These are phyloP conservation scores for Andrena praecox DNA, from an alignment of 2,888 invertebrate species.

Conservation along the genomic window DNA sequence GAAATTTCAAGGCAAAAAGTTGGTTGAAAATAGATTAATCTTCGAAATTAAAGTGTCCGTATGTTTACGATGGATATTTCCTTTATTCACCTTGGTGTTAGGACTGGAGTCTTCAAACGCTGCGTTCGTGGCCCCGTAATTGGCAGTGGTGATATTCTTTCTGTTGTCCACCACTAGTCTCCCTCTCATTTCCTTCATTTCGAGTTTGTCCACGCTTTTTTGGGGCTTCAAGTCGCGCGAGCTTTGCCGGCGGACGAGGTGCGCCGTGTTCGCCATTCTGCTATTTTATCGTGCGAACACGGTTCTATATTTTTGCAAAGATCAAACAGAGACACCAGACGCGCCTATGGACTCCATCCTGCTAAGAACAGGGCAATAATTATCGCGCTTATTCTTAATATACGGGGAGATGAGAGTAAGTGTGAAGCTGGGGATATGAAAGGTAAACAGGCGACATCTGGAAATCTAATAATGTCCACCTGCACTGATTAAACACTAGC, in stretches of 20 bases:
- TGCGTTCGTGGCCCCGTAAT: slow-evolving; percentile 95
- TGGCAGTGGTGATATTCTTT: slow-evolving; percentile 86
- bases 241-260: slow-evolving; percentile 94
- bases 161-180: slow-evolving; percentile 91
- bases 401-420: background rate
- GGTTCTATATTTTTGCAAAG: slow-evolving; percentile 42
- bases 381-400: background rate
- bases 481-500: too few species aligned
- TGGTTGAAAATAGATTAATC: background rate
- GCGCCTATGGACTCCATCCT: slow-evolving; percentile 81
- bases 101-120: slow-evolving; percentile 90
- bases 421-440: too few species aligned
- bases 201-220: slow-evolving; percentile 93
- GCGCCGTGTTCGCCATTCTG: slow-evolving; percentile 95
- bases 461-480: too few species aligned
- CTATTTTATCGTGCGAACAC: slow-evolving; percentile 35
- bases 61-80: background rate
- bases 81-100: slow-evolving; percentile 82
- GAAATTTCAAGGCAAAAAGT: background rate
- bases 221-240: slow-evolving; percentile 93
- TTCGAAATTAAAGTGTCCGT: background rate
- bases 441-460: too few species aligned
- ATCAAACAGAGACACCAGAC: slow-evolving; percentile 73
- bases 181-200: slow-evolving; percentile 94
- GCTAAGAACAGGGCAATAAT: slow-evolving; percentile 23